Conservation (phyloP, 2,797 vertebrate species). For the Balearica regulorum region DNA sequence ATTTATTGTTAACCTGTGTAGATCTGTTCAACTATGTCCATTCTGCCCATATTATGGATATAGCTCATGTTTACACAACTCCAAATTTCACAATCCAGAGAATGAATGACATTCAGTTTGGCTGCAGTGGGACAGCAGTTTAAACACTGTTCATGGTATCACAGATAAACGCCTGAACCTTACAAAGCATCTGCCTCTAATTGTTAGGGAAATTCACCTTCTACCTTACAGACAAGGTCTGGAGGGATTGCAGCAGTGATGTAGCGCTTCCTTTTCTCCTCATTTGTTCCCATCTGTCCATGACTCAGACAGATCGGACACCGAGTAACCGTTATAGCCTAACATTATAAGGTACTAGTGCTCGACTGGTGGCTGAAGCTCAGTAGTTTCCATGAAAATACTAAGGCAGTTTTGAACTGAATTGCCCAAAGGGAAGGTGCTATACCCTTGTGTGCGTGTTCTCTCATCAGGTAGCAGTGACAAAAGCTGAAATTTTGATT, state of each 20-base stretch:
- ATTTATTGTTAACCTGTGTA: background rate
- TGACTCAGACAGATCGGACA: background rate
- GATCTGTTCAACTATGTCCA: background rate
- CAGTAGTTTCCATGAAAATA: background rate
- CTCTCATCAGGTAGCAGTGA: background rate
- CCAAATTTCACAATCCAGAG: background rate
- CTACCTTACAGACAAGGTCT: background rate
- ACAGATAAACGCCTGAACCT: background rate
- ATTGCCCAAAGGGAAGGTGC: background rate
- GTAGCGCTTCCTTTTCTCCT: background rate
- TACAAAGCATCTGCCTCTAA: background rate
- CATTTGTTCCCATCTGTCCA: background rate
- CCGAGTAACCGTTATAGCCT: rapidly evolving
- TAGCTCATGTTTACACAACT: background rate
- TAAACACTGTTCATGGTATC: background rate
- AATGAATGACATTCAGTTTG: background rate
- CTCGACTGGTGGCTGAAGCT: background rate
- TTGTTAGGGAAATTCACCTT: background rate
- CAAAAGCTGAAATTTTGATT: background rate
- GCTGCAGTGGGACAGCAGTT: background rate
- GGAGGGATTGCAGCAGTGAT: background rate
- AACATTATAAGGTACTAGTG: background rate
- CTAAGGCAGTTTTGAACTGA: background rate
- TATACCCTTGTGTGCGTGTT: background rate
- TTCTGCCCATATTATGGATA: background rate